Base-by-base conservation (phyloP, 2,797 vertebrate genomes). In the Schizothorax lantsangensis region DNA sequence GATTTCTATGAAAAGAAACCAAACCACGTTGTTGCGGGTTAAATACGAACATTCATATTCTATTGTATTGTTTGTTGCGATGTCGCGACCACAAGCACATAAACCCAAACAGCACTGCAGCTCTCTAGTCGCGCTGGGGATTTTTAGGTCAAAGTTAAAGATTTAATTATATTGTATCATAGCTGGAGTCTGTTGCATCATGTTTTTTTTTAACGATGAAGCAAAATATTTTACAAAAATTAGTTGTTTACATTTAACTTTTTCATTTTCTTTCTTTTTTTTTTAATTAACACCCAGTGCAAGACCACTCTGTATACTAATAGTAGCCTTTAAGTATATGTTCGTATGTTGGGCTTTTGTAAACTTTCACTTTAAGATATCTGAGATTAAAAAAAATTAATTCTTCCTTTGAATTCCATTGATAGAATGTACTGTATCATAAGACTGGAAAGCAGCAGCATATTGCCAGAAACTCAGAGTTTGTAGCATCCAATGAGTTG, bases 371-470 rank as follows among this genome's bases (percentile, higher is more conserved):
- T 66, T 26, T 15, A 33, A 33, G 62, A 66, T 66, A 66, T 33
- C 10, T 11, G n/a, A 62, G n/a, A 62, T 62, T 62, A 5, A 62
- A 26, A 71, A 93, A 95, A 93, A 92, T 90, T 0, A 79, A 64
- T 94, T 95, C 93, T 93, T 90, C 83, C 89, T 92, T 91, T 88
- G 90, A 49, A 47, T 94, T 92, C 91, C 86, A 92, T 91, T 94
- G 91, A 73, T 92, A 94, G 94, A 94, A 90, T 92, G 92, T 33
- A 36, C 26, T 75, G 45, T 30, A 52, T 88, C 86, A 8, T 89
- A 52, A 17, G 15, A 36, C 30, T 33, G 14, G 1, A 33, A 30
- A 66, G 26, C 62, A 33, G 62, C 5, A 15, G 5, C 14, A 33
- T 17, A 66, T 17, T 33, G 30, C 14, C 30, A 66, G 14, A 3